Evolutionary conservation across 2,888 invertebrate species (phyloP), one percentile per base, ranked within the genome.

Genomic region (Cheilosia vulpina): DNA sequence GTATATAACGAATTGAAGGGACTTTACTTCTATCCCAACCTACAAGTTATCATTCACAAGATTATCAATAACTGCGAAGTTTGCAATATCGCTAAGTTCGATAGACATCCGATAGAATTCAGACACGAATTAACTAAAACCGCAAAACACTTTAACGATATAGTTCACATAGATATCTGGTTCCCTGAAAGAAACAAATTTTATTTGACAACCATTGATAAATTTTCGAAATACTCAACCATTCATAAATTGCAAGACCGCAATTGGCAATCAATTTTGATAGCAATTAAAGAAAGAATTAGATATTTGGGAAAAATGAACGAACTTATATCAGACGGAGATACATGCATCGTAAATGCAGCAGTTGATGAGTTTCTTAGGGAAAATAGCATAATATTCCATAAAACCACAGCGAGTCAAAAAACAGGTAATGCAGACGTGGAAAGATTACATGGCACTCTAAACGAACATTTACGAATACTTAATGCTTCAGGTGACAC

Each of bases 361-460:
- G n/a, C n/a, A n/a, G n/a, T n/a, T n/a, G n/a, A n/a, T n/a, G n/a
- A n/a, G n/a, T n/a, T n/a, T n/a, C n/a, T n/a, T n/a, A n/a, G n/a
- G n/a, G n/a, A n/a, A n/a, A n/a, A n/a, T n/a, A n/a, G n/a, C n/a
- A n/a, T 47, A 34, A 17, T 15, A 11, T 19, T 50, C 9, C 19
- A 65, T 31, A 65, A 50, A 65, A 19, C 17, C 2, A 65, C 63
- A 31, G 50, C 50, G 2, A 15, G 13, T 21, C 19, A 21, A 17
- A 58, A 41, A 58, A 58, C 58, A 34, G 21, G 41, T 13, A 41
- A 41, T 41, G 19, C 41, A 19, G 58, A 41, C 19, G 15, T 38
- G 24, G 41, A 58, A 41, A 43, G 58, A 41, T 15, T 58, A 21
- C 58, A 58, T 41, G 41, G 58, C 43, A 41, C n/a, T n/a, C n/a